Conservation (phyloP, 1,140 invertebrate genomes). For the Limonius californicus region DNA sequence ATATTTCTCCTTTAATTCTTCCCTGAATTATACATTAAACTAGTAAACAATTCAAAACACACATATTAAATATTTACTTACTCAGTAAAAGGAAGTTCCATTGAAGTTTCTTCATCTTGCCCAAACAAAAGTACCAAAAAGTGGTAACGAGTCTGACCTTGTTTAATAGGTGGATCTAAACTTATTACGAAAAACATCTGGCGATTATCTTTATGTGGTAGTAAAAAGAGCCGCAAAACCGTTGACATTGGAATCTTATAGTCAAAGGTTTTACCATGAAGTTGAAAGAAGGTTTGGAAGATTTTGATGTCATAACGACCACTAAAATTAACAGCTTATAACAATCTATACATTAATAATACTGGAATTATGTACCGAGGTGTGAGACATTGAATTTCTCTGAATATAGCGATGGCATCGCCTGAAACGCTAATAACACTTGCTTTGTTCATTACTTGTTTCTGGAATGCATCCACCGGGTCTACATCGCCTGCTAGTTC, state of each 20-base stretch:
- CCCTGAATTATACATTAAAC: conserved; percentile 51
- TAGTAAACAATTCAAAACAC: background rate
- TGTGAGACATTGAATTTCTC: conserved; percentile 96
- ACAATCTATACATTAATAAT: too few relatives aligned
- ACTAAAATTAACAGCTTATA: conserved; percentile 55
- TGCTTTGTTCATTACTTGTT: conserved; percentile 94
- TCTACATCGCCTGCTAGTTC: conserved; percentile 81
- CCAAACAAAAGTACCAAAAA: conserved; percentile 94
- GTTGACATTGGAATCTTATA: conserved; percentile 99
- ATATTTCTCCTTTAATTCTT: conserved; percentile 91
- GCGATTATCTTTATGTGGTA: conserved; percentile 96
- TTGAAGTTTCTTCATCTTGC: conserved; percentile 90
- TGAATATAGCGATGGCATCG: conserved; percentile 95
- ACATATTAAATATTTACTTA: conserved; percentile 50
- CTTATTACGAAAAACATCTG: conserved; percentile 99
- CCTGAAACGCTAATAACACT: conserved; percentile 97
- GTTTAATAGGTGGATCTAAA: conserved; percentile 98
- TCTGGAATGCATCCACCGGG: conserved; percentile 92
- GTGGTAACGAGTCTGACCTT: conserved; percentile 96
- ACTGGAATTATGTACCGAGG: conserved; percentile 67
- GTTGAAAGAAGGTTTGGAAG: conserved; percentile 94
- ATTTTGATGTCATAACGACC: conserved; percentile 99
- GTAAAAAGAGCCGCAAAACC: conserved; percentile 87
- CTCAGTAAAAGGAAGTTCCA: conserved; percentile 90
- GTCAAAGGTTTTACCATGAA: conserved; percentile 99